These are phyloP conservation scores for Agrotis segetum DNA, from an alignment of 2,888 invertebrate genomes.

Conservation along the genomic window DNA sequence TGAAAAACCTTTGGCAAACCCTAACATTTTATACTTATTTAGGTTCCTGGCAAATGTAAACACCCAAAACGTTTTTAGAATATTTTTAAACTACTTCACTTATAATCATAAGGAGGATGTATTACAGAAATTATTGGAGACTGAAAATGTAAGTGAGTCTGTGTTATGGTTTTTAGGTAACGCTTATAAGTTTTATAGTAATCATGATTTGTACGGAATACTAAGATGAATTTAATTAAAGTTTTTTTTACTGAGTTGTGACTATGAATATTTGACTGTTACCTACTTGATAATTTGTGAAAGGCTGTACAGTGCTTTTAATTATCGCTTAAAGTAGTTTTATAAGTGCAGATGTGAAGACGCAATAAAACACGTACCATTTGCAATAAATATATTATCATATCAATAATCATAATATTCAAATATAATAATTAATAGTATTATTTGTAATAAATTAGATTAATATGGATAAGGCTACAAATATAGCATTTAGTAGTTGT, in stretches of 20 bases:
- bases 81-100: slow-evolving; percentile 68
- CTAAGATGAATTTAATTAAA: slow-evolving; percentile 34
- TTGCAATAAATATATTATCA: slow-evolving; percentile 89
- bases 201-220: slow-evolving; percentile 68
- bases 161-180: slow-evolving; percentile 83
- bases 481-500: slow-evolving; percentile 79
- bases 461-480: slow-evolving; percentile 88
- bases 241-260: slow-evolving; percentile 15
- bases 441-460: slow-evolving; percentile 77
- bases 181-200: slow-evolving; percentile 70
- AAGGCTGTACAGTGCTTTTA: slow-evolving; percentile 39
- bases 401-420: slow-evolving; percentile 86
- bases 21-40: slow-evolving; percentile 72
- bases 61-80: slow-evolving; percentile 58
- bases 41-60: slow-evolving; percentile 79
- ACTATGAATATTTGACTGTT: slow-evolving; percentile 18
- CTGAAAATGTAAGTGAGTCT: slow-evolving; percentile 64
- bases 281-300: slow-evolving; percentile 18
- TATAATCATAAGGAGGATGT: slow-evolving; percentile 59
- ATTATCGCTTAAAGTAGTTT: slow-evolving; percentile 14
- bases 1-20: slow-evolving; percentile 58
- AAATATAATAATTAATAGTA: slow-evolving; percentile 71
- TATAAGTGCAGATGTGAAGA: neutral
- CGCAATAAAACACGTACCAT: slow-evolving; percentile 59
- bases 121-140: slow-evolving; percentile 67